Evolutionary conservation across 2,888 invertebrate species (phyloP), one percentile per base, ranked within the genome.

Genomic region (Ennomos quercinarius): DNA sequence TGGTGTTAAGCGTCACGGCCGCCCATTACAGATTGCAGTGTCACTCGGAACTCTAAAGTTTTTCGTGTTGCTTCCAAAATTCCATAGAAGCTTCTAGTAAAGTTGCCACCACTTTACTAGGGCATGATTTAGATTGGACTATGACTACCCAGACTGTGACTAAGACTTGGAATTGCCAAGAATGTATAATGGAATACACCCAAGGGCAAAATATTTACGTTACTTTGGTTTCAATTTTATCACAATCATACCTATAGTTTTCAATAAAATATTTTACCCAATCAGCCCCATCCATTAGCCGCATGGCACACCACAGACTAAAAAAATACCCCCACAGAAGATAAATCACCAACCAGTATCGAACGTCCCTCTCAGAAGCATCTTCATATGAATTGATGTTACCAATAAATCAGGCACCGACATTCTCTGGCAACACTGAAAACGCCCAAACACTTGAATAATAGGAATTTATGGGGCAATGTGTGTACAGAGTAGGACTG

Each of bases 391-490:
- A 86, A 89, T 89, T 87, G 88, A 89, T 89, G 88, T 78, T 68
- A 64, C 50, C 58, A 35, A 86, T 89, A 88, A 86, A 89, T 89
- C 87, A 86, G 66, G 35, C 58, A 74, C 68, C 79, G 80, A 81
- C 80, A 80, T 80, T 78, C 83, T 78, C 62, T 68, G 67, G 66
- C 66, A 61, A 61, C 68, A 73, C 65, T 67, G 71, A 17, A 27
- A 44, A 78, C 86, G 85, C 87, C 86, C 87, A 82, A 84, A 86
- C 86, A 88, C 89, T 89, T 83, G 78, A 86, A 84, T 89, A 87
- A 89, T 87, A 75, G 72, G 80, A 82, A 88, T 88, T 88, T 88
- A 88, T 88, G 81, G 63, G 67, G 51, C 52, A 6, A 10, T 51
- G 42, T 34, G 52, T 57, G 78, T 80, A 68, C 74, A 67, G 11